A percentile compares a stretch with the other conserved stretches of the same genome.
Conservation (phyloP, 2,113 vertebrate genomes). For the Nothoprocta perdicaria region DNA sequence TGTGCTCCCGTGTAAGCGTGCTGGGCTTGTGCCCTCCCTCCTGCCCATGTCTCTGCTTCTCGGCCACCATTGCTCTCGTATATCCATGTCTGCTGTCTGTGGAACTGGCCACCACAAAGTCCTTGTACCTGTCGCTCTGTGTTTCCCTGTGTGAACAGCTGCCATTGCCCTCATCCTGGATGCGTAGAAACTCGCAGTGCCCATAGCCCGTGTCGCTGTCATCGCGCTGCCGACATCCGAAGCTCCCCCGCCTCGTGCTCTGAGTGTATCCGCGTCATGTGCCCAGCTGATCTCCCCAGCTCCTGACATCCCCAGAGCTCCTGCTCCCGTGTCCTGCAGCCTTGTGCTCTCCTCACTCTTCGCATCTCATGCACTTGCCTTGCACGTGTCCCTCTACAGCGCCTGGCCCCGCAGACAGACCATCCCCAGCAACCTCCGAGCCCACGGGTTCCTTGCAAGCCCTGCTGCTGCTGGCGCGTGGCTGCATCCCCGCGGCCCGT, state of each 20-base stretch:
- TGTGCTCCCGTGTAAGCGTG: not conserved
- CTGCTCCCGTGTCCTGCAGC: not conserved
- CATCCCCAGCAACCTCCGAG: fast-evolving
- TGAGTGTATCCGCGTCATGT: not conserved
- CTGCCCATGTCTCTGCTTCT: constrained; percentile 62
- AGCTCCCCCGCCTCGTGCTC: not conserved
- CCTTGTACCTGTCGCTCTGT: not conserved
- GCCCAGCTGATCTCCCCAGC: not conserved
- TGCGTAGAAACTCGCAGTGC: not conserved
- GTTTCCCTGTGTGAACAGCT: not conserved
- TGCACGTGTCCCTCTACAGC: not conserved
- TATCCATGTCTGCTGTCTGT: constrained; percentile 55
- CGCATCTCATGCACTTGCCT: not conserved
- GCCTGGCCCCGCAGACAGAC: not conserved
- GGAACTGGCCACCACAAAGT: not conserved
- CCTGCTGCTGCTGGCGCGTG: not conserved
- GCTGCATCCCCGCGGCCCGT: not conserved
- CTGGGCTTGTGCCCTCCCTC: constrained; percentile 15
- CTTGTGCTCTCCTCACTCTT: fast-evolving
- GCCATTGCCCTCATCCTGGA: not conserved
- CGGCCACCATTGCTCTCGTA: constrained; percentile 57
- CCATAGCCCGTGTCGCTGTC: not conserved
- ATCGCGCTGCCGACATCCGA: not conserved
- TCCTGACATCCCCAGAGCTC: not conserved
- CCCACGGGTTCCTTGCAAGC: fast-evolving